A percentile compares a stretch with the other conserved stretches of the same genome.
Evolutionary conservation across 2,797 vertebrate species (phyloP).

Genomic region (Rhynchotus rufescens): DNA sequence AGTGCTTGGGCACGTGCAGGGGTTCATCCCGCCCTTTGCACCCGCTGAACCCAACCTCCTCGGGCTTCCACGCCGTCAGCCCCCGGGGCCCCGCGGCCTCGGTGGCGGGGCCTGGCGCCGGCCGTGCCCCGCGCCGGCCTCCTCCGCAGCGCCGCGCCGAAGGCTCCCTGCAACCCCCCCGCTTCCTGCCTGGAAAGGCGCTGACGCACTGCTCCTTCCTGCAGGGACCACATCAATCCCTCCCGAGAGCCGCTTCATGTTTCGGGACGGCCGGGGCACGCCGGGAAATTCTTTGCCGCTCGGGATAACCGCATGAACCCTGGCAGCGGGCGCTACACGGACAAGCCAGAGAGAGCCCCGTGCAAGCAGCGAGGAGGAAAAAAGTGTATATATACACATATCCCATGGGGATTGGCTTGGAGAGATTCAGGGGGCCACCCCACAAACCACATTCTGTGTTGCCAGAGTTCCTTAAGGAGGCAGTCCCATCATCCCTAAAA

Average conservation of each 20-base stretch:
- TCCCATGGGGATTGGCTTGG: neutral
- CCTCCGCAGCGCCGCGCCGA: slow-evolving; percentile 33
- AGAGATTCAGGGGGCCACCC: neutral
- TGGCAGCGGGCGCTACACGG: slow-evolving; percentile 29
- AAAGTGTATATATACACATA: neutral
- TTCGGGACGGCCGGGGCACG: slow-evolving; percentile 58
- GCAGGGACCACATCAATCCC: slow-evolving; percentile 49
- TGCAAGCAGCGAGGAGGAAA: slow-evolving; percentile 5
- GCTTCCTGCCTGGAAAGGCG: slow-evolving; percentile 71
- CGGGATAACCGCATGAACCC: slow-evolving; percentile 61
- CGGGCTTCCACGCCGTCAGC: neutral
- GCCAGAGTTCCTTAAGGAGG: neutral
- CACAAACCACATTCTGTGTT: slow-evolving; percentile 1
- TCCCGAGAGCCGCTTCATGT: slow-evolving; percentile 38
- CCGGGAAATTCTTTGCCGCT: slow-evolving; percentile 64
- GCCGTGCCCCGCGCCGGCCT: neutral
- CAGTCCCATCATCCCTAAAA: neutral
- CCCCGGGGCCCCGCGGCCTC: neutral
- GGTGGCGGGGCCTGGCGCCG: neutral
- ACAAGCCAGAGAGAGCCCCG: slow-evolving; percentile 61
- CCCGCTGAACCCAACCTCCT: slow-evolving; percentile 9
- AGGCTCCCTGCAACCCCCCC: slow-evolving; percentile 61
- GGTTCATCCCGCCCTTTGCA: too few species aligned
- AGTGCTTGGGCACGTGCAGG: too few species aligned
- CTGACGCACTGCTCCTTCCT: slow-evolving; percentile 71